phyloP scores from a whole-genome alignment of 2,113 vertebrate genomes.

The Phyllostomus hastatus region DNA sequence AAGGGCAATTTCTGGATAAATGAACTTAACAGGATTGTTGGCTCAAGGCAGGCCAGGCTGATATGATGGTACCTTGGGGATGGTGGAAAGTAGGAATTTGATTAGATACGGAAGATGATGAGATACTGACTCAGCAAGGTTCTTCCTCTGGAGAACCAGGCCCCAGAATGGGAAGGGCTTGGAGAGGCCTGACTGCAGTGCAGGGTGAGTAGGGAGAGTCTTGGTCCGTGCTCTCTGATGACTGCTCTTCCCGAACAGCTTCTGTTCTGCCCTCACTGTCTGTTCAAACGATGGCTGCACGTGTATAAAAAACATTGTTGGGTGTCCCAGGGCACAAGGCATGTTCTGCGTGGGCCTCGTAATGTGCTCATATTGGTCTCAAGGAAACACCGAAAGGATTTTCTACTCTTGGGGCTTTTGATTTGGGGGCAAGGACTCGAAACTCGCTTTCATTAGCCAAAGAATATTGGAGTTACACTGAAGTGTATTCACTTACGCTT shows the following conservation, averaged over 20 bases:
- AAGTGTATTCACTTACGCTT: background rate
- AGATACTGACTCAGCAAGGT: background rate
- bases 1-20: background rate
- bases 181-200: background rate
- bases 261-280: background rate
- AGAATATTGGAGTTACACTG: background rate
- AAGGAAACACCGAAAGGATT: background rate
- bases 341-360: background rate
- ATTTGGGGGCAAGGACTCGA: background rate
- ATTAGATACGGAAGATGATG: background rate
- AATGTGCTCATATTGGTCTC: background rate
- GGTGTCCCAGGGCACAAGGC: background rate
- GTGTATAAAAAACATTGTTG: background rate
- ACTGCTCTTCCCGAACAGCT: background rate
- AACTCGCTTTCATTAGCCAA: background rate
- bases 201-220: background rate
- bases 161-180: background rate
- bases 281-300: background rate
- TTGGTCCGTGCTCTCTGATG: background rate
- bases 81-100: background rate
- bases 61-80: background rate
- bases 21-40: background rate
- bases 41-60: background rate
- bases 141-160: background rate
- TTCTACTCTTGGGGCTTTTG: background rate